phyloP scores from a whole-genome alignment of 2,113 vertebrate genomes.

The Saccopteryx bilineata region DNA sequence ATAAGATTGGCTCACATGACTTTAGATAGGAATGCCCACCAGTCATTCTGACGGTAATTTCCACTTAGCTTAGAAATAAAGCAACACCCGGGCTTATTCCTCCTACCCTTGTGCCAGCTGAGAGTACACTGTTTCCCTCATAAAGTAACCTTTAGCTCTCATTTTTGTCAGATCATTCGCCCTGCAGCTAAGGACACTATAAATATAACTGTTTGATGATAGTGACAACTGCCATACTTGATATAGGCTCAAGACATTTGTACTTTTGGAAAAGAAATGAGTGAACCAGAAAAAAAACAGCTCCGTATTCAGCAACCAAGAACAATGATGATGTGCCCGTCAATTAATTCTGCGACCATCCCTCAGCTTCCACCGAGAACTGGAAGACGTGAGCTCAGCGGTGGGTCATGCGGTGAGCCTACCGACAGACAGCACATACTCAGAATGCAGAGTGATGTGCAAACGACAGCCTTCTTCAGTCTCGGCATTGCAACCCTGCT shows the following conservation, averaged over 20 bases:
- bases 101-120: background rate
- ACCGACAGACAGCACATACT: background rate
- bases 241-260: constrained; percentile 51
- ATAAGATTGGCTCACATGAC: background rate
- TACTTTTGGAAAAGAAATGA: constrained; percentile 55
- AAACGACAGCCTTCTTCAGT: constrained; percentile 41
- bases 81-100: background rate
- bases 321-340: constrained; percentile 11
- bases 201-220: background rate
- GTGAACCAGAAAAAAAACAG: background rate
- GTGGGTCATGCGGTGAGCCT: background rate
- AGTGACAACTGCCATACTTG: background rate
- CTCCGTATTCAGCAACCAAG: constrained; percentile 1
- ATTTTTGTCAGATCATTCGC: background rate
- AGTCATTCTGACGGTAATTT: background rate
- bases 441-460: constrained; percentile 41
- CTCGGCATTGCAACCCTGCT: background rate
- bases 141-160: background rate
- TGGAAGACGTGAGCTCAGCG: constrained; percentile 79
- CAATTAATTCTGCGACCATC: constrained; percentile 47
- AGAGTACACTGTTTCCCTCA: background rate
- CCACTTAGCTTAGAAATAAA: background rate
- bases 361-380: background rate
- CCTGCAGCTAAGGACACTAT: background rate
- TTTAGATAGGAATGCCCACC: constrained; percentile 1